A percentile compares a stretch with the other conserved stretches of the same genome.
phyloP scores from a whole-genome alignment of 1,140 invertebrate species.

The Leptinotarsa defecta region DNA sequence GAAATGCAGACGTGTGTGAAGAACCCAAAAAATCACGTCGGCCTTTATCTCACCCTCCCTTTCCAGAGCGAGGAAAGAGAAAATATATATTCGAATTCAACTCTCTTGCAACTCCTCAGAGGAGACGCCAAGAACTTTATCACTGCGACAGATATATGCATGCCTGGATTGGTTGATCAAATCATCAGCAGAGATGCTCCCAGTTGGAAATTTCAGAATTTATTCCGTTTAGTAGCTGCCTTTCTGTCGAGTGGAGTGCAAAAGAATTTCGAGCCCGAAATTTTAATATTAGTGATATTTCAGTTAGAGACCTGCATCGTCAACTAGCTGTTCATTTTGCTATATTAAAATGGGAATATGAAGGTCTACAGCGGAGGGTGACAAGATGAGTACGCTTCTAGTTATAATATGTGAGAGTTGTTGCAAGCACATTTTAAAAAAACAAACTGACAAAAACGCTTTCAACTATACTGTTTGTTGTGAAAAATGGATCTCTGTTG shows the following conservation, averaged over 20 bases:
- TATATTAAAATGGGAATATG: no score
- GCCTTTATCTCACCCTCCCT: neutral
- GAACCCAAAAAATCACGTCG: conserved; percentile 5
- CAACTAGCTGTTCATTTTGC: no score
- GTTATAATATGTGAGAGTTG: no score
- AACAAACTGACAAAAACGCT: no score
- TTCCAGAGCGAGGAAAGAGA: neutral
- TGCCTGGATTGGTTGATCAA: neutral
- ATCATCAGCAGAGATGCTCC: neutral
- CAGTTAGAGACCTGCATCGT: no score
- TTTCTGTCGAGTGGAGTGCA: neutral
- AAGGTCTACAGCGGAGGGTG: no score
- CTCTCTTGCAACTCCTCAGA: neutral
- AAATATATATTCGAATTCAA: neutral
- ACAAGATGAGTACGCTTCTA: no score
- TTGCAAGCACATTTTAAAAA: no score
- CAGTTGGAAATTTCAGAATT: neutral
- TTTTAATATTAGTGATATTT: neutral
- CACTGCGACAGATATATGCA: neutral
- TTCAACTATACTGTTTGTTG: no score
- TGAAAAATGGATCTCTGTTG: no score
- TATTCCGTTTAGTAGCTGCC: neutral
- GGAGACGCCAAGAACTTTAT: neutral
- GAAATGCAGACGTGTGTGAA: conserved; percentile 1
- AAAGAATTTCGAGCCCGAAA: neutral